phyloP scores from a whole-genome alignment of 2,113 vertebrate species.

The Podarcis cretensis region DNA sequence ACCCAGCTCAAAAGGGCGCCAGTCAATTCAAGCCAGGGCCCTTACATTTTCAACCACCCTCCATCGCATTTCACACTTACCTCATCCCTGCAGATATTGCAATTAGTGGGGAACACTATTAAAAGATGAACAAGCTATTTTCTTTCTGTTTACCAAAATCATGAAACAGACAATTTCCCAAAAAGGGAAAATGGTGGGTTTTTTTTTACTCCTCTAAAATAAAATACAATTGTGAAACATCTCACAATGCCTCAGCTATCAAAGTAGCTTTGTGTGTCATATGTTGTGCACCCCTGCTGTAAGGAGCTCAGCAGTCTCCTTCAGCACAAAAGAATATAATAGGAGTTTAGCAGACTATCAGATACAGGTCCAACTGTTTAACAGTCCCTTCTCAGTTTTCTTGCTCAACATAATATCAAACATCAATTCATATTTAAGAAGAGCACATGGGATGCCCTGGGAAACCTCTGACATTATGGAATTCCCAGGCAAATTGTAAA shows the following conservation, averaged over 20 bases:
- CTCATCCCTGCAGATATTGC: not conserved
- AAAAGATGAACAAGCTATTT: not conserved
- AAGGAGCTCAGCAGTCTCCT: not conserved
- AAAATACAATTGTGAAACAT: not conserved
- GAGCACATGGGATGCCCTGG: slow-evolving; percentile 5
- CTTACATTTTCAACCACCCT: not conserved
- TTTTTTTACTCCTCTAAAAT: not conserved
- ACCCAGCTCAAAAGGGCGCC: not conserved
- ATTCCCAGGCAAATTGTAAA: not conserved
- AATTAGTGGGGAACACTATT: not conserved
- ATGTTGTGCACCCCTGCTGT: not conserved
- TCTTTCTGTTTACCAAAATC: not conserved
- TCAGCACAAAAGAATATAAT: slow-evolving; percentile 9
- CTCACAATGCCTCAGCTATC: not conserved
- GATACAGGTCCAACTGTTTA: not conserved
- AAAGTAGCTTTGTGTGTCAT: not conserved
- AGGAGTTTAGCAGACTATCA: slow-evolving; percentile 14
- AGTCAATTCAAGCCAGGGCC: not conserved
- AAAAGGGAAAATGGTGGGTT: not conserved
- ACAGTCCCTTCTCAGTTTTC: not conserved
- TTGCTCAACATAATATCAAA: slow-evolving; percentile 16
- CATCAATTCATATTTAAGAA: not conserved
- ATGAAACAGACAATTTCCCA: not conserved
- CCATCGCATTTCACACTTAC: not conserved
- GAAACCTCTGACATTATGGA: slow-evolving; percentile 10